These are phyloP conservation scores for Suricata suricatta DNA, from an alignment of 2,113 vertebrate genomes.

Conservation along the genomic window DNA sequence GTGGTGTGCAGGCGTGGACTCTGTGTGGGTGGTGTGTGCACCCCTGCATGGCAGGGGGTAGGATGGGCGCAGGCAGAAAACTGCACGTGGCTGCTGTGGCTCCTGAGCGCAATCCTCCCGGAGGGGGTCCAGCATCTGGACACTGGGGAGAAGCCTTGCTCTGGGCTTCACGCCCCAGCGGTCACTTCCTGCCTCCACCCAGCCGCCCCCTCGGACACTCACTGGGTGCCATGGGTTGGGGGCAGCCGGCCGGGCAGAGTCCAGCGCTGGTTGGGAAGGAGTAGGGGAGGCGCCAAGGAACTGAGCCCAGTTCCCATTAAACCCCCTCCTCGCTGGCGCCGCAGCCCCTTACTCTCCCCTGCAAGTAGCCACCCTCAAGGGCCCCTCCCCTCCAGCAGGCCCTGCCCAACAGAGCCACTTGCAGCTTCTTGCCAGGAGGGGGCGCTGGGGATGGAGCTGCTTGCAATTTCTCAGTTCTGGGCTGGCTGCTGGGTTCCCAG, in stretches of 20 bases:
- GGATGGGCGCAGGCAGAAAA: background rate
- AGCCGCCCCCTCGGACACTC: background rate
- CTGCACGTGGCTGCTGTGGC: background rate
- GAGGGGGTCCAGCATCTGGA: background rate
- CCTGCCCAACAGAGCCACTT: background rate
- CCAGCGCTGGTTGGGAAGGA: background rate
- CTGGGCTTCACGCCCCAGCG: background rate
- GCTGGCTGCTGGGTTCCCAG: background rate
- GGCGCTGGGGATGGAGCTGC: background rate
- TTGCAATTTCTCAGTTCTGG: background rate
- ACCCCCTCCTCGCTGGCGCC: background rate
- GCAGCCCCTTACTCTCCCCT: too few species aligned
- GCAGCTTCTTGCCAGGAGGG: background rate
- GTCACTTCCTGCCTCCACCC: too few species aligned
- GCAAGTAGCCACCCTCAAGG: background rate
- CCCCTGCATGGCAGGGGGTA: background rate
- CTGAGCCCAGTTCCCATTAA: background rate
- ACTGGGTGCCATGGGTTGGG: background rate
- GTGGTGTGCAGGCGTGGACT: background rate
- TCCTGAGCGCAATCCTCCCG: background rate
- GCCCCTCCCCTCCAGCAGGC: background rate
- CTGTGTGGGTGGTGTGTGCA: background rate
- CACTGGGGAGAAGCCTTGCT: background rate
- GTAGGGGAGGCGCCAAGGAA: accelerated
- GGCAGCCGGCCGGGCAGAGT: too few species aligned